A percentile compares a stretch with the other conserved stretches of the same genome.
phyloP scores from a whole-genome alignment of 2,113 vertebrate genomes.

The Terrapene triunguis region DNA sequence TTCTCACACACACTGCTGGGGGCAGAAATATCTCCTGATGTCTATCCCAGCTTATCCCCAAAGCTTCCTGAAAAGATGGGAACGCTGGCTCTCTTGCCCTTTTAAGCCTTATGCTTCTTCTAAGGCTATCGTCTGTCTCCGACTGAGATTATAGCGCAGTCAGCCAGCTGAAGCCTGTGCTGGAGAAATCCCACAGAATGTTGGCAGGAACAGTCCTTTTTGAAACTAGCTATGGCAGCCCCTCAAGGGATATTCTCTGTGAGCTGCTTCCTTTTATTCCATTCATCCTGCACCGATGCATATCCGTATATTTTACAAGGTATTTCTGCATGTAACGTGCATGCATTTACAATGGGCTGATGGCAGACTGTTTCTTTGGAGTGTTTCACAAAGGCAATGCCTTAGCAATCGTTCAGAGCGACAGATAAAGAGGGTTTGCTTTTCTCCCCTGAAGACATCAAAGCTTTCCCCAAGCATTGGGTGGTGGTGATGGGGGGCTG shows the following conservation, averaged over 20 bases:
- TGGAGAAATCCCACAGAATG: background rate
- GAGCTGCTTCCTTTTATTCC: slow-evolving; percentile 19
- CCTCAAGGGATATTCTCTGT: slow-evolving; percentile 17
- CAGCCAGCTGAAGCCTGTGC: background rate
- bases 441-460: background rate
- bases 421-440: background rate
- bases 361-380: background rate
- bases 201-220: slow-evolving; percentile 26
- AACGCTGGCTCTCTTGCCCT: background rate
- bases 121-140: background rate
- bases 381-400: background rate
- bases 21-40: background rate
- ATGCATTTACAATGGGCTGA: background rate
- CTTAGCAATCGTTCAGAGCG: background rate
- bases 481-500: background rate
- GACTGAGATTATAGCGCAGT: background rate
- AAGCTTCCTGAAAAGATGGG: background rate
- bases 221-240: background rate
- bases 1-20: background rate
- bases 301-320: background rate
- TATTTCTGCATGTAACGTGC: background rate
- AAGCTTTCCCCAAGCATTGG: background rate
- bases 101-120: background rate
- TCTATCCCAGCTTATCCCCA: slow-evolving; percentile 1
- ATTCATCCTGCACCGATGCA: background rate